These are phyloP conservation scores for Philopotamus ludificatus DNA, from an alignment of 1,140 invertebrate species.

Conservation along the genomic window DNA sequence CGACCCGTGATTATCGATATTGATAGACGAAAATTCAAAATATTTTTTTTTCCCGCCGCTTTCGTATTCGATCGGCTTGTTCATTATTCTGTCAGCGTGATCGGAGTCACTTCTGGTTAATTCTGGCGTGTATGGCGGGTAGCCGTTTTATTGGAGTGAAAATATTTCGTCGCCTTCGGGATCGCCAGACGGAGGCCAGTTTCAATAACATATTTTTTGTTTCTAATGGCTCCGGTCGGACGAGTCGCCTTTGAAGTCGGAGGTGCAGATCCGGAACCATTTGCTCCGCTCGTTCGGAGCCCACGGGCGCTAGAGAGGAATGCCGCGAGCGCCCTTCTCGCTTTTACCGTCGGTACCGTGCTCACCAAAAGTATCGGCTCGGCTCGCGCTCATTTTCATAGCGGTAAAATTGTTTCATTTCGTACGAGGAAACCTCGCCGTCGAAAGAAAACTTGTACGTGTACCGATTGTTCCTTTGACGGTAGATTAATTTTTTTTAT, in stretches of 20 bases:
- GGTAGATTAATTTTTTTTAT: no score
- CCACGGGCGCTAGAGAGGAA: not conserved
- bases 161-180: slow-evolving; percentile 30
- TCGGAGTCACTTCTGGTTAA: not conserved
- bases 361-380: not conserved
- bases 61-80: no score
- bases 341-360: not conserved
- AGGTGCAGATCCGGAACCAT: not conserved
- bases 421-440: no score
- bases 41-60: no score
- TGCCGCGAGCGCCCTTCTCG: not conserved
- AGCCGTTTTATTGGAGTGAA: slow-evolving; percentile 27
- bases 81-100: not conserved
- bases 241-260: not conserved
- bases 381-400: not conserved
- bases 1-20: no score
- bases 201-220: slow-evolving; percentile 33
- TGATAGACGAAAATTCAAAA: no score
- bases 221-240: slow-evolving; percentile 20
- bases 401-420: not conserved
- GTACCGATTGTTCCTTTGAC: no score
- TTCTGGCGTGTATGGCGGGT: not conserved
- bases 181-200: slow-evolving; percentile 22
- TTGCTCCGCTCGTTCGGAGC: not conserved
- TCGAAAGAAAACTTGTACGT: no score